Percentiles rank a stretch among this genome's conserved stretches.
Conservation (phyloP, 2,888 invertebrate genomes). For the Unio pictorum region DNA sequence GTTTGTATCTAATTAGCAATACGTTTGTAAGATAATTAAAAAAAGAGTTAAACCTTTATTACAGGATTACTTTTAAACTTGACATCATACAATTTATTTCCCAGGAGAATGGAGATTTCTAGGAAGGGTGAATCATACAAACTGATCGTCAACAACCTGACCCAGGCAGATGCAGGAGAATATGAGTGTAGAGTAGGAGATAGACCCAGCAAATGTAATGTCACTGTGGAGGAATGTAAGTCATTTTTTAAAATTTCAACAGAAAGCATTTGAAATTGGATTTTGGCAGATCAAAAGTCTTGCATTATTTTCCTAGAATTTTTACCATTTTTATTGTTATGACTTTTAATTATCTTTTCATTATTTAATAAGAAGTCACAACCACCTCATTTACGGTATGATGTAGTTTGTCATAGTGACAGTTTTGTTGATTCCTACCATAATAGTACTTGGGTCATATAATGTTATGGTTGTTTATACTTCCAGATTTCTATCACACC, state of each 20-base stretch:
- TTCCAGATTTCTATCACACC: too few relatives aligned
- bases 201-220: conserved; percentile 61
- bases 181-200: conserved; percentile 73
- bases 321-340: neutral
- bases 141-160: conserved; percentile 80
- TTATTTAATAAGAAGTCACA: too few relatives aligned
- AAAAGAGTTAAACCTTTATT: too few relatives aligned
- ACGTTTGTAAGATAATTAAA: too few relatives aligned
- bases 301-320: too few relatives aligned
- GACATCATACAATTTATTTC: conserved; percentile 1
- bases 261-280: too few relatives aligned
- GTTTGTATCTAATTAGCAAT: neutral
- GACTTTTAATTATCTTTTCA: too few relatives aligned
- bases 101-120: conserved; percentile 85
- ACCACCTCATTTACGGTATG: neutral
- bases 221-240: conserved; percentile 66
- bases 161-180: conserved; percentile 71
- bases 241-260: neutral
- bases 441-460: too few relatives aligned
- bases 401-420: neutral
- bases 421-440: neutral
- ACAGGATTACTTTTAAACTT: too few relatives aligned
- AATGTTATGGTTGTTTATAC: too few relatives aligned
- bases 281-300: too few relatives aligned
- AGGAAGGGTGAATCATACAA: conserved; percentile 76